phyloP scores from a whole-genome alignment of 35 echinoderm and acorn worm genomes.

The Ophioderma brevispina region DNA sequence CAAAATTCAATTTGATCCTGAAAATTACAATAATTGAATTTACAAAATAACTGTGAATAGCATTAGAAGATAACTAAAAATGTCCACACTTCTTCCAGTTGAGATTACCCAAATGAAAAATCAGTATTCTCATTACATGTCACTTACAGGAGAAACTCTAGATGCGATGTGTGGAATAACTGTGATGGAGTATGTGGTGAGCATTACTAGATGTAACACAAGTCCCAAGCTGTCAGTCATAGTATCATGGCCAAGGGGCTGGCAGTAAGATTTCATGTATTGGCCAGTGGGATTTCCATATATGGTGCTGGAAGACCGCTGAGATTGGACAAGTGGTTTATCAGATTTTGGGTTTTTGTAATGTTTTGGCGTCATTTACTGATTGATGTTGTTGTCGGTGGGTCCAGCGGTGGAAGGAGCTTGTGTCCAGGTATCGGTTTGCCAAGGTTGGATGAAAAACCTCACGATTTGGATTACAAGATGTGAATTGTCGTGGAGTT shows the following conservation, averaged over 20 bases:
- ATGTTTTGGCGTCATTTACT: background rate
- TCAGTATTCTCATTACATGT: too few species aligned
- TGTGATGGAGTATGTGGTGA: background rate
- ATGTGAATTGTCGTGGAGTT: too few species aligned
- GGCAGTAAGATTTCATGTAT: background rate
- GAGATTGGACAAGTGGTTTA: background rate
- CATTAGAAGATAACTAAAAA: too few species aligned
- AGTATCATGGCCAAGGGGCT: conserved; percentile 3
- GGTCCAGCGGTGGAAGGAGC: background rate
- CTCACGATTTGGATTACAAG: too few species aligned
- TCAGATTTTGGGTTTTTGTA: background rate
- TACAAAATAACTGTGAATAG: too few species aligned
- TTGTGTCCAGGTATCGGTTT: background rate
- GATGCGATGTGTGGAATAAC: too few species aligned
- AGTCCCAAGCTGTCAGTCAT: background rate
- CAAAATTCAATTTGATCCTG: too few species aligned
- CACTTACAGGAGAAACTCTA: too few species aligned
- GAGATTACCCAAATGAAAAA: too few species aligned
- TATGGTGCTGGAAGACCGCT: conserved; percentile 4
- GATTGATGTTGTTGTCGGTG: background rate
- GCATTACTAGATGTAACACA: background rate
- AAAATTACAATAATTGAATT: too few species aligned
- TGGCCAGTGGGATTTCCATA: background rate
- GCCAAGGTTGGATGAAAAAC: background rate
- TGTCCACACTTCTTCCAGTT: too few species aligned